Evolutionary conservation across 2,797 vertebrate species (phyloP).

Genomic region (Lindbergichthys nudifrons): DNA sequence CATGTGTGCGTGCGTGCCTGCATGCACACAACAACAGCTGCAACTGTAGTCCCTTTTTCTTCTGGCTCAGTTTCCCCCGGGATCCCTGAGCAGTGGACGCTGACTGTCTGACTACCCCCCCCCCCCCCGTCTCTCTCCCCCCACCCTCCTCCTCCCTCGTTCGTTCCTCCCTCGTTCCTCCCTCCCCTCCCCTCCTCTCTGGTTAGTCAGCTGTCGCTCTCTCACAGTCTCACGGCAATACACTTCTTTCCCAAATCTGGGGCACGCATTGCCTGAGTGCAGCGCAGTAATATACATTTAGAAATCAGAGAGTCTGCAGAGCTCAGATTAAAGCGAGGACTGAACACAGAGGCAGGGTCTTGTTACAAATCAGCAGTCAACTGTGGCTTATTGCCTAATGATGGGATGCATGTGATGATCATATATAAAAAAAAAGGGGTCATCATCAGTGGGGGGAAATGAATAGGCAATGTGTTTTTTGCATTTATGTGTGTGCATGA

Average conservation of each 20-base stretch:
- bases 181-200: conserved; percentile 14
- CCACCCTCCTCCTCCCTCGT: not conserved
- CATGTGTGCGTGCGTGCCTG: conserved; percentile 28
- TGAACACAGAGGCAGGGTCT: conserved; percentile 6
- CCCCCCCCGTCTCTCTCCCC: conserved; percentile 44
- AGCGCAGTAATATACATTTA: conserved; percentile 29
- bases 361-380: conserved; percentile 21
- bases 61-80: conserved; percentile 70
- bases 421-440: conserved; percentile 20
- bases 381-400: conserved; percentile 33
- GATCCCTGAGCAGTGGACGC: conserved; percentile 69
- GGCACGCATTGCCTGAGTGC: conserved; percentile 55
- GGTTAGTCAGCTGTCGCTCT: conserved; percentile 81
- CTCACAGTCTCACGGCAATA: conserved; percentile 61
- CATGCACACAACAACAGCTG: conserved; percentile 70
- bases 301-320: conserved; percentile 28
- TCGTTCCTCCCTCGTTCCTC: not conserved
- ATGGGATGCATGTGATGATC: conserved; percentile 2
- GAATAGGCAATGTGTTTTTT: conserved; percentile 5
- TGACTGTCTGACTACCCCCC: conserved; percentile 57
- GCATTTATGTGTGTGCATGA: conserved; percentile 29
- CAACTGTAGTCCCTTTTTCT: conserved; percentile 71
- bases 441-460: conserved; percentile 17
- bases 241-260: conserved; percentile 66
- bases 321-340: conserved; percentile 11